These are phyloP conservation scores for Acyrthosiphon pisum DNA, from an alignment of 1,140 invertebrate genomes.

Conservation along the genomic window DNA sequence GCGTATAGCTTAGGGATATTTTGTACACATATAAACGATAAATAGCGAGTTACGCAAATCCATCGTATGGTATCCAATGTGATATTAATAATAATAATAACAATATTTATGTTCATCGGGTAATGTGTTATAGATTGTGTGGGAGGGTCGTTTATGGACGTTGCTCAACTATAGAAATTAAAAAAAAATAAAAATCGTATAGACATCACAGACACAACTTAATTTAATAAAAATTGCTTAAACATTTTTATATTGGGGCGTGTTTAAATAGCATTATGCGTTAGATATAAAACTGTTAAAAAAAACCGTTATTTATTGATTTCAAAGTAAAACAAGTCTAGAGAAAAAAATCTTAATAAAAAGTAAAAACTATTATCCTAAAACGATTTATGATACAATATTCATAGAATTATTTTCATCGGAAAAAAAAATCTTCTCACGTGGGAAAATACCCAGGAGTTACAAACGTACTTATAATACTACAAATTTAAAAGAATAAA, in stretches of 20 bases:
- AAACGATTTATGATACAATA: not conserved
- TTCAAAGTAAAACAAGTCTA: not conserved
- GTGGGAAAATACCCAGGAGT: not conserved
- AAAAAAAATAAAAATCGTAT: not conserved
- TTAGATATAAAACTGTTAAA: not conserved
- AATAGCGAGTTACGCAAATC: not conserved
- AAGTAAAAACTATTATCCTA: not conserved
- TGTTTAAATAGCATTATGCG: not conserved
- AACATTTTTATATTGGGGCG: not conserved
- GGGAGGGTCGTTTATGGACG: not conserved
- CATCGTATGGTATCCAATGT: not conserved
- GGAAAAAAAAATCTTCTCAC: not conserved
- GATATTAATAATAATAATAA: not conserved
- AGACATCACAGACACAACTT: not conserved
- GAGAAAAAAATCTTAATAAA: not conserved
- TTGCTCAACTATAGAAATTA: not conserved
- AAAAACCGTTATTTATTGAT: not conserved
- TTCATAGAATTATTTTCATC: not conserved
- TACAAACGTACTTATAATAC: not conserved
- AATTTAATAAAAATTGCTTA: not conserved
- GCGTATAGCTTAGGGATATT: not conserved
- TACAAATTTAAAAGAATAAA: not conserved
- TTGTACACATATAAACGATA: not conserved
- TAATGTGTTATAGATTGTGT: not conserved
- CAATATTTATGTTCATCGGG: not conserved